Conservation (phyloP, 2,888 invertebrate species). For the Pristionchus fissidentatus region DNA sequence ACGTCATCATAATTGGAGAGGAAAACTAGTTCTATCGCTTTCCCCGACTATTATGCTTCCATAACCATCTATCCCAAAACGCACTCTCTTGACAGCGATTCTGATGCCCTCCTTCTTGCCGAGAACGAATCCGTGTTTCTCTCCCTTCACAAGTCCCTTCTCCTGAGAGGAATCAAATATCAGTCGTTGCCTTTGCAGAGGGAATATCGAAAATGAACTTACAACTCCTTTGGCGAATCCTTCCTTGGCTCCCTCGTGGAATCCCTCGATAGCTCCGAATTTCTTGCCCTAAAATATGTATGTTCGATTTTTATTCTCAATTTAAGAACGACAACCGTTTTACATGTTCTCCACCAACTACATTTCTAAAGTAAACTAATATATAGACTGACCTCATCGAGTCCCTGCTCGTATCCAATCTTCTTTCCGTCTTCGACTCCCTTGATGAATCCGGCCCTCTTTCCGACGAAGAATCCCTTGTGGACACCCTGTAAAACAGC, state of each 20-base stretch:
- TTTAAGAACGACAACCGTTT: no score
- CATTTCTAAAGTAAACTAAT: no score
- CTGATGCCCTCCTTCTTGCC: slow-evolving; percentile 21
- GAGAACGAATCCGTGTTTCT: slow-evolving; percentile 4
- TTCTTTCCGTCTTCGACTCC: background rate
- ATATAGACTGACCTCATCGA: background rate
- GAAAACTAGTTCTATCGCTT: background rate
- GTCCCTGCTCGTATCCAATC: background rate
- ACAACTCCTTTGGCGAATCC: background rate
- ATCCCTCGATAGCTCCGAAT: background rate
- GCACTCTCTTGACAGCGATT: slow-evolving; percentile 11
- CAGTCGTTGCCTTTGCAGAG: background rate
- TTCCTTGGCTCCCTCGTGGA: slow-evolving; percentile 20
- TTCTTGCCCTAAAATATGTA: slow-evolving; percentile 30
- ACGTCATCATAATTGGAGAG: background rate
- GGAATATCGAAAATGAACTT: background rate
- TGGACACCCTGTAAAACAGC: background rate
- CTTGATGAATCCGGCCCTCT: background rate
- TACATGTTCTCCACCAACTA: no score
- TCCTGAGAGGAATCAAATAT: background rate
- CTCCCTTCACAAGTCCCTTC: background rate
- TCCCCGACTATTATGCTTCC: background rate
- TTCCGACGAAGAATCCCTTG: background rate
- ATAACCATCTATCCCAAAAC: background rate
- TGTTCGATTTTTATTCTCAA: no score